Evolutionary conservation across 2,888 invertebrate genomes (phyloP).

Genomic region (Melanotus villosus): DNA sequence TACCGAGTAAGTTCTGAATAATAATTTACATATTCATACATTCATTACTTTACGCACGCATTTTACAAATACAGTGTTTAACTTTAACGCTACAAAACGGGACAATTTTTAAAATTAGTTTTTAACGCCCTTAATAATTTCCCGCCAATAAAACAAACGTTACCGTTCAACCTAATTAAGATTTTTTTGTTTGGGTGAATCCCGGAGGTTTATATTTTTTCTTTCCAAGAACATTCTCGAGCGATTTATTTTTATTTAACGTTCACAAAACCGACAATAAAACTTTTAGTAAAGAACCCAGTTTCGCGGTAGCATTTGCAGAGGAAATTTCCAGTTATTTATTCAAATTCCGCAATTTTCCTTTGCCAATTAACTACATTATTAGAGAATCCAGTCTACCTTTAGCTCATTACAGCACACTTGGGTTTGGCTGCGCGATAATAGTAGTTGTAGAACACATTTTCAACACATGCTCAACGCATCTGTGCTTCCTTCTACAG

Average conservation of each 20-base stretch:
- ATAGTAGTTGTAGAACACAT: slow-evolving; percentile 48
- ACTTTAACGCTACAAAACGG: no score
- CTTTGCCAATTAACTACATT: slow-evolving; percentile 39
- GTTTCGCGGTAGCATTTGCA: slow-evolving; percentile 20
- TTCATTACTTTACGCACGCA: no score
- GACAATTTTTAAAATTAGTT: no score
- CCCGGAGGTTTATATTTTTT: slow-evolving; percentile 8
- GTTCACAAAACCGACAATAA: slow-evolving; percentile 23
- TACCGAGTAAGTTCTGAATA: no score
- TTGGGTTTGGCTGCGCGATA: slow-evolving; percentile 40
- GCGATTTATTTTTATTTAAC: slow-evolving; percentile 32
- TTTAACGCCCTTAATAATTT: no score
- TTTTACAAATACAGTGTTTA: no score
- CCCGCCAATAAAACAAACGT: neutral
- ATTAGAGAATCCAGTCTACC: slow-evolving; percentile 42
- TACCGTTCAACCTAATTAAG: slow-evolving; percentile 1
- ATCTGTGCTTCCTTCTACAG: slow-evolving; percentile 36
- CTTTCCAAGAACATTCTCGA: neutral
- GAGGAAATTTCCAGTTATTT: slow-evolving; percentile 28
- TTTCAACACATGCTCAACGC: slow-evolving; percentile 40
- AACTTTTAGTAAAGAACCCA: slow-evolving; percentile 16
- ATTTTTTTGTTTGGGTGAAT: slow-evolving; percentile 14
- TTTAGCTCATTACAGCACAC: slow-evolving; percentile 41
- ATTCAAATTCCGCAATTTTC: slow-evolving; percentile 39
- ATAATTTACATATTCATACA: no score